Percentiles rank a stretch among this genome's conserved stretches.
Evolutionary conservation across 2,888 invertebrate genomes (phyloP).

Genomic region (Pyrrhosoma nymphula): DNA sequence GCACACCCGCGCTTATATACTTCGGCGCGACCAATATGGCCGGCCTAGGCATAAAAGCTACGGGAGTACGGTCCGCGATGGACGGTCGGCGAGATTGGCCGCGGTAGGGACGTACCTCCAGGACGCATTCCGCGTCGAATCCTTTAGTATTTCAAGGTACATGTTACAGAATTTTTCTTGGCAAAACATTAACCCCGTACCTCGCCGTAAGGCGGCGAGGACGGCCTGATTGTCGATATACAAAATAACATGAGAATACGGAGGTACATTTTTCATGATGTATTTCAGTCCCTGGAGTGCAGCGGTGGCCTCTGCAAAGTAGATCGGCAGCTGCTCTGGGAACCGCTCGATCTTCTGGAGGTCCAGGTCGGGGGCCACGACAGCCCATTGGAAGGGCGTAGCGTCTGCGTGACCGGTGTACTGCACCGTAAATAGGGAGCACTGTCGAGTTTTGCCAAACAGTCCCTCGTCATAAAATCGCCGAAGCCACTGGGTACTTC

Average conservation of each 20-base stretch:
- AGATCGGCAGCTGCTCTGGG: neutral
- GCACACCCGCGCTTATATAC: too few relatives aligned
- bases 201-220: neutral
- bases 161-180: too few relatives aligned
- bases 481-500: neutral
- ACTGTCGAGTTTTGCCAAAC: neutral
- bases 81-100: too few relatives aligned
- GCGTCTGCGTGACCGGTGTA: neutral
- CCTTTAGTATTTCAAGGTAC: too few relatives aligned
- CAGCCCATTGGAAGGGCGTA: neutral
- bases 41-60: too few relatives aligned
- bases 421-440: neutral
- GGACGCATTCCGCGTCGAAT: too few relatives aligned
- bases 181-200: too few relatives aligned
- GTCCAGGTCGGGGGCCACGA: neutral
- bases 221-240: neutral
- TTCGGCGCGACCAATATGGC: too few relatives aligned
- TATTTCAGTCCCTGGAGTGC: neutral
- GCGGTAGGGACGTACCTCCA: too few relatives aligned
- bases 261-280: neutral
- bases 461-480: neutral
- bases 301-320: neutral
- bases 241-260: neutral
- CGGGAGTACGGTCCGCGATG: too few relatives aligned
- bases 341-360: neutral